Percentiles rank a stretch among this genome's conserved stretches.
Evolutionary conservation across 1,140 invertebrate species (phyloP).

Genomic region (Listronotus oregonensis): DNA sequence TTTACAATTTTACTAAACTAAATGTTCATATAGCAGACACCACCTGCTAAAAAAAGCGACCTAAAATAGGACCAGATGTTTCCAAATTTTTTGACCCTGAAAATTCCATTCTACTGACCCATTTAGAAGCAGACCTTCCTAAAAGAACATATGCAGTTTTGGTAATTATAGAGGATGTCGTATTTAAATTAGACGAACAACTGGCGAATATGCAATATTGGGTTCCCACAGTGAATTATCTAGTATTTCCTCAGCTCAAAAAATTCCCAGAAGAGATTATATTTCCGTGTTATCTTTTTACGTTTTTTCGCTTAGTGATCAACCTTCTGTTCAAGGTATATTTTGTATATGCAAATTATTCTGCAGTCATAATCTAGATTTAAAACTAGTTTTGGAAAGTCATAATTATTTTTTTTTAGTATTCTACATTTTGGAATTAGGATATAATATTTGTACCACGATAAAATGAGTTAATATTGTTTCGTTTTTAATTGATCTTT

Average conservation of each 20-base stretch:
- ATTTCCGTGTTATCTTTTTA: slow-evolving; percentile 14
- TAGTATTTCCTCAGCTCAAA: not conserved
- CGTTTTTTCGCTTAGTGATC: no score
- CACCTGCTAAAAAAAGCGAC: slow-evolving; percentile 21
- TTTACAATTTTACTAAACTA: no score
- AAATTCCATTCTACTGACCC: slow-evolving; percentile 32
- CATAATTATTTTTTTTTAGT: no score
- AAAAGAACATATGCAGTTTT: slow-evolving; percentile 22
- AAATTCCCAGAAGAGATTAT: slow-evolving; percentile 26
- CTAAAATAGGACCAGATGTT: slow-evolving; percentile 15
- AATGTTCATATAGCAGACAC: not conserved
- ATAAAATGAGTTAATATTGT: no score
- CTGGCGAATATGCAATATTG: slow-evolving; percentile 23
- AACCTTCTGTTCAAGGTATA: no score
- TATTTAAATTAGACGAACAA: slow-evolving; percentile 17
- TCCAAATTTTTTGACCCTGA: slow-evolving; percentile 27
- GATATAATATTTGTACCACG: no score
- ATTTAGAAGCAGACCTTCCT: slow-evolving; percentile 4
- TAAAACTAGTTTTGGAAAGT: no score
- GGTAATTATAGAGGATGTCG: slow-evolving; percentile 25
- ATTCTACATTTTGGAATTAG: no score
- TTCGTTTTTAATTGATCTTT: no score
- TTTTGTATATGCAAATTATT: no score
- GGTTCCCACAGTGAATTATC: slow-evolving; percentile 13
- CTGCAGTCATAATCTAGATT: no score